Base-by-base conservation (phyloP, 1,140 invertebrate species). In the Drosophila nebulosa region DNA sequence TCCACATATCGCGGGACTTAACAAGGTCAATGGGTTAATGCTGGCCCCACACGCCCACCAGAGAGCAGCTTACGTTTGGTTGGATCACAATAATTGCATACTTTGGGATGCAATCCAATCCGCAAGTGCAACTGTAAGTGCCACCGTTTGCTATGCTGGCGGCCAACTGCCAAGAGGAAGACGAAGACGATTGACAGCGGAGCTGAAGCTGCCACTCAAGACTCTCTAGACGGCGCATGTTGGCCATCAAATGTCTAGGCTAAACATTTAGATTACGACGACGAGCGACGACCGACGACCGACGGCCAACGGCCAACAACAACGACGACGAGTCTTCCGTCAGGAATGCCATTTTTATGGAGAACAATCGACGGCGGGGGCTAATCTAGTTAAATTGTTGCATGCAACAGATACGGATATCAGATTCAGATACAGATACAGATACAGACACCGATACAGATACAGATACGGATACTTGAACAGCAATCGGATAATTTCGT, bases 71-170 rank as follows among this genome's bases (percentile, higher is more conserved):
- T 36, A 21, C 30, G 21, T 27, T 7, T 71, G 67, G 60, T 63
- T 79, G 73, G 69, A 86, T 80, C 64, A 85, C 83, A 78, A 86
- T 86, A 86, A 86, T 86, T 86, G 78, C 78, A 65, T 14, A 46
- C 68, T 79, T 69, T 51, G 67, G 60, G 39, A 21, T 50, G 65
- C 60, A 72, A 32, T 32, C 30, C 30, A 32, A 32, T 85, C 81
- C 78, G 74, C 83, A 88, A 86, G 78, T 88, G 81, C 81, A 86
- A 86, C 81, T 86, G 81, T 86, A 86, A 86, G 83, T 88, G 81
- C 81, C 81, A 86, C 81, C 81, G 81, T 86, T 86, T 85, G 55
- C 59, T 57, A 30, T 30, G 74, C 79, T 59, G 74, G 58, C 53
- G 78, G 69, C 32, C 57, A 73, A 46, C 27, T 55, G 22, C 26